Evolutionary conservation across 2,797 vertebrate species (phyloP), one percentile per base, ranked within the genome.

Genomic region (Sebastes jordani): DNA sequence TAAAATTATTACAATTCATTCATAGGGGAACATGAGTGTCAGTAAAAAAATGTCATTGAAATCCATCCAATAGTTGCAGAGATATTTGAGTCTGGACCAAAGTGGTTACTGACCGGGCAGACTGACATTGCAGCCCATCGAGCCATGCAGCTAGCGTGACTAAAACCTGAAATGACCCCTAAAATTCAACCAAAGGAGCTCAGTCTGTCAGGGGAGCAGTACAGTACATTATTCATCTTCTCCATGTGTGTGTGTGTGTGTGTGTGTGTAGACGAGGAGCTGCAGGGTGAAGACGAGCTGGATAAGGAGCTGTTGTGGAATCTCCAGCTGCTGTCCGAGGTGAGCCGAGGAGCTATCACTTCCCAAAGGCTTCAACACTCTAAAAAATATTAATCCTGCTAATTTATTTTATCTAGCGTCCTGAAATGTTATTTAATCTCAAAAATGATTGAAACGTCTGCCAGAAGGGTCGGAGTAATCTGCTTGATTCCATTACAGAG

Each of bases 261-360:
- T 71, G 69, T 86, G 76, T 78, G 66, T 81, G 68, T 71, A 99
- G 98, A 97, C 94, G 97, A 97, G 86, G 98, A 99, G 85, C 93
- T 98, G 66, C 95, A 97, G 80, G 94, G 89, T 76, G 98, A 99
- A 82, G 98, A 98, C 88, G 97, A 98, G 62, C 92, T 99, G 87
- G 98, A 99, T 92, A 99, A 99, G 91, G 98, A 99, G 85, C 94
- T 99, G 83, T 90, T 99, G 29, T 99, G 98, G 98, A 99, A 97
- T 90, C 97, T 99, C 85, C 98, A 99, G 89, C 97, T 99, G 91
- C 95, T 99, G 74, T 99, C 98, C 42, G 98, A 99, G 98, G 98
- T 99, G 95, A 94, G 90, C 34, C 29, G 25, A 69, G 59, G 56
- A 82, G 70, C 46, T 20, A 29, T 76, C 65, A 38, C 22, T 0